phyloP scores from a whole-genome alignment of 2,888 invertebrate species.

The Allygus modestus region DNA sequence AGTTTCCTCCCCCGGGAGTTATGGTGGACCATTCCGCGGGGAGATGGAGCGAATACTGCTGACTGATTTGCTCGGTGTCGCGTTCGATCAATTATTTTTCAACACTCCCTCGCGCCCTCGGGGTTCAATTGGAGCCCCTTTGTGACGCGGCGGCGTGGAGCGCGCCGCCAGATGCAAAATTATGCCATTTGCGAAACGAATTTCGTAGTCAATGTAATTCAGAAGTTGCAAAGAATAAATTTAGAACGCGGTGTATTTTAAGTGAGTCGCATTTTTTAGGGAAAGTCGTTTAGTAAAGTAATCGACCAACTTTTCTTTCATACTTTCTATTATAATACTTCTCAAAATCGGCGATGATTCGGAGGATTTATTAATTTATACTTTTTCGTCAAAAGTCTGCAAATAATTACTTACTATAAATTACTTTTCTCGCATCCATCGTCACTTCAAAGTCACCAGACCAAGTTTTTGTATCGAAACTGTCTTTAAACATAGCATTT shows the following conservation, averaged over 20 bases:
- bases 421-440: too few relatives aligned
- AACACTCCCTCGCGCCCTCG: conserved; percentile 12
- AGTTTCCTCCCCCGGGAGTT: conserved; percentile 37
- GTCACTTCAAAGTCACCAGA: too few relatives aligned
- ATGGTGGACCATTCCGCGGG: conserved; percentile 14
- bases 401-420: too few relatives aligned
- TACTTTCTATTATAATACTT: neutral
- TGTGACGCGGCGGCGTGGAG: neutral
- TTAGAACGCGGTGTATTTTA: neutral
- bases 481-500: too few relatives aligned
- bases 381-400: neutral
- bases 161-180: conserved; percentile 11
- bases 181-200: conserved; percentile 43
- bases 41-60: conserved; percentile 15
- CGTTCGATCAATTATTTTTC: conserved; percentile 58
- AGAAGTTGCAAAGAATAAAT: conserved; percentile 37
- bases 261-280: conserved; percentile 26
- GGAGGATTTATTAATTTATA: neutral
- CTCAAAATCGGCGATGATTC: neutral
- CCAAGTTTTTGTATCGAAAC: too few relatives aligned
- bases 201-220: conserved; percentile 31
- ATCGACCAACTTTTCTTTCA: neutral
- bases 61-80: conserved; percentile 14
- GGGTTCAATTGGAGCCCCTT: conserved; percentile 27
- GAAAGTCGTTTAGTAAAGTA: conserved; percentile 19